A percentile compares a stretch with the other conserved stretches of the same genome.
These are phyloP conservation scores for human DNA, from an alignment of 2,113 vertebrate species.

Conservation along the genomic window GRCh38 chr16:74447501-74448000, in stretches of 20 bases:
- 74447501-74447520: constrained; percentile 87
- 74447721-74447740: background rate
- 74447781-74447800: background rate
- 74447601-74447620: constrained; percentile 81
- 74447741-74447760: background rate
- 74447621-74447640: constrained; percentile 71
- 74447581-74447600: constrained; percentile 85
- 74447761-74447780: background rate
- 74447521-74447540: constrained; percentile 92
- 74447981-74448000: fast-evolving
- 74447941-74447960: background rate
- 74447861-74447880: constrained; percentile 10
- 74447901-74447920: background rate
- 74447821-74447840: background rate
- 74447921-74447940: background rate
- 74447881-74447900: background rate
- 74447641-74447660: constrained; percentile 7
- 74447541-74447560: constrained; percentile 86
- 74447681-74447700: constrained; percentile 40
- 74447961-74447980: background rate
- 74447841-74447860: background rate
- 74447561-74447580: constrained; percentile 85
- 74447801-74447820: background rate
- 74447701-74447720: background rate
- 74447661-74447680: constrained; percentile 65